These are phyloP conservation scores for Pteronura brasiliensis DNA, from an alignment of 2,113 vertebrate genomes.

Conservation along the genomic window DNA sequence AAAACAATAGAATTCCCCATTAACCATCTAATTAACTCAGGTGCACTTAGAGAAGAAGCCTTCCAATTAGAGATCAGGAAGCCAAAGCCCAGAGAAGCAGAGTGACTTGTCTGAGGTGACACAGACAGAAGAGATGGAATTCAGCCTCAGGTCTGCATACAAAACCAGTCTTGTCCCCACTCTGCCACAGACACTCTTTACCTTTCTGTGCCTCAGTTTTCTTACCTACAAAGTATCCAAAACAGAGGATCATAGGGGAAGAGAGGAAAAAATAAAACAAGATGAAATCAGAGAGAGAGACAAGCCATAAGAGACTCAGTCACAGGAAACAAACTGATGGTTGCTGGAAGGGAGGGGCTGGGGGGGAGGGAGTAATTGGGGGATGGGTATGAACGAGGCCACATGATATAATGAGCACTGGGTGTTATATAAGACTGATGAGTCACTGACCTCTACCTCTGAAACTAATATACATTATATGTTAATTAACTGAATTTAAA, in stretches of 20 bases:
- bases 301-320: no score
- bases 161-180: not conserved
- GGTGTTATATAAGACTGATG: no score
- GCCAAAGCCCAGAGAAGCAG: not conserved
- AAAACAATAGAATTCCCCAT: not conserved
- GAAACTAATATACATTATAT: not conserved
- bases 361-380: no score
- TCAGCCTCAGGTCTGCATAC: no score
- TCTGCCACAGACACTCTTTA: no score
- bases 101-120: not conserved
- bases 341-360: no score
- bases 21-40: not conserved
- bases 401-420: no score
- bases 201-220: not conserved
- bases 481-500: not conserved
- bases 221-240: not conserved
- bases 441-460: no score
- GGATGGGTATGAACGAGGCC: no score
- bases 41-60: not conserved
- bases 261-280: not conserved
- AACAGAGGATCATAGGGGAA: not conserved
- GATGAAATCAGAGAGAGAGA: not conserved
- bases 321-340: no score
- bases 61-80: not conserved
- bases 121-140: not conserved